Evolutionary conservation across 2,113 vertebrate species (phyloP).

Genomic region (Triplophysa siluroides): DNA sequence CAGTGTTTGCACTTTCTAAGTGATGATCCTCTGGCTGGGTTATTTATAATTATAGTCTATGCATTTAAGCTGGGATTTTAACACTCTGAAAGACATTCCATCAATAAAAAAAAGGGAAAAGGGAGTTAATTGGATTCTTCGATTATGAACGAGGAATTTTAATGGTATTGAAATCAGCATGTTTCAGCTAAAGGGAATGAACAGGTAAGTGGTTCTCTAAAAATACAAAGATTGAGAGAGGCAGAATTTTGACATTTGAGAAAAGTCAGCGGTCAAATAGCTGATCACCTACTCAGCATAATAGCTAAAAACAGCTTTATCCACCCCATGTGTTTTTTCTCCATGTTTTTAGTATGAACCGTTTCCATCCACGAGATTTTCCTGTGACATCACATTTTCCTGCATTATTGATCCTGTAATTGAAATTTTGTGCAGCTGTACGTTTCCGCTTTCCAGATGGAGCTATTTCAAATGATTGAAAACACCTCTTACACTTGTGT

Average conservation of each 20-base stretch:
- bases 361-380: not conserved
- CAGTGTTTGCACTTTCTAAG: no score
- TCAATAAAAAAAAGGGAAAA: no score
- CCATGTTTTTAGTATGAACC: not conserved
- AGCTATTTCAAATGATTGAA: conserved; percentile 11
- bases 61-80: not conserved
- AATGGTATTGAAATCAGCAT: no score
- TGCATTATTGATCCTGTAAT: conserved; percentile 2
- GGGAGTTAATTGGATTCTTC: not conserved
- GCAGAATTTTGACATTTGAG: conserved; percentile 42
- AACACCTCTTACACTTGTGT: not conserved
- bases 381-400: not conserved
- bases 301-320: not conserved
- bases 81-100: no score
- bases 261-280: not conserved
- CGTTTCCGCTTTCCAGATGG: not conserved
- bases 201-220: conserved; percentile 29
- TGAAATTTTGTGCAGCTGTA: not conserved
- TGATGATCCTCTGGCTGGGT: no score
- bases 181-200: conserved; percentile 9
- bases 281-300: not conserved
- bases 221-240: not conserved
- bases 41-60: no score
- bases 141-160: not conserved
- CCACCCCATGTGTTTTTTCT: not conserved